Evolutionary conservation across 2,888 invertebrate species (phyloP).

Genomic region (Synergus itoensis): DNA sequence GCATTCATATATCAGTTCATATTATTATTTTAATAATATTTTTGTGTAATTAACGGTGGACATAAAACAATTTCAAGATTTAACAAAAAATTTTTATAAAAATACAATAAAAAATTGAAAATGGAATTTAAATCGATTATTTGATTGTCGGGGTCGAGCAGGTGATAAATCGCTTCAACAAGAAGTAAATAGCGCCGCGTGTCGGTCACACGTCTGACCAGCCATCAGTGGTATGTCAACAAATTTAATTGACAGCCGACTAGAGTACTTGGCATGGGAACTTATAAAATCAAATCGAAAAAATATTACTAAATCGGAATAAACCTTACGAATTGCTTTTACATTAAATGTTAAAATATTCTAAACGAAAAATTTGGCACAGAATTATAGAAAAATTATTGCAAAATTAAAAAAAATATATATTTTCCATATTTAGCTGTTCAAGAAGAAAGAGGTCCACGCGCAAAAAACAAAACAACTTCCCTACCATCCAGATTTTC

Average conservation of each 20-base stretch:
- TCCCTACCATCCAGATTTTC: background rate
- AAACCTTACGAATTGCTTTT: background rate
- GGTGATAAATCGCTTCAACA: constrained; percentile 53
- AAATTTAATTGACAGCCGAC: constrained; percentile 66
- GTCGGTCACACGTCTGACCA: constrained; percentile 59
- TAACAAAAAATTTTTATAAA: background rate
- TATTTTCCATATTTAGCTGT: constrained; percentile 81
- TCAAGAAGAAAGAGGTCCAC: constrained; percentile 90
- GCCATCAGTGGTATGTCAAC: constrained; percentile 57
- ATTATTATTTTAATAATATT: background rate
- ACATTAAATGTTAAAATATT: background rate
- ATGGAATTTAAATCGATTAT: background rate
- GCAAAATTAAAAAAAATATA: too few species aligned
- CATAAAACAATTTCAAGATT: background rate
- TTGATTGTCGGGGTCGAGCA: constrained; percentile 18
- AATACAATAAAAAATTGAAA: background rate
- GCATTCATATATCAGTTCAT: too few species aligned
- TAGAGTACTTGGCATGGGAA: constrained; percentile 25
- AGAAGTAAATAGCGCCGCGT: constrained; percentile 67
- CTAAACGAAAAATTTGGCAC: background rate
- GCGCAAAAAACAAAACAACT: constrained; percentile 78
- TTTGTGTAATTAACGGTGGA: background rate
- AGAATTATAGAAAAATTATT: background rate
- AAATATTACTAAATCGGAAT: background rate
- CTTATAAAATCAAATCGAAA: constrained; percentile 7